A percentile compares a stretch with the other conserved stretches of the same genome.
Conservation (phyloP, 1,140 invertebrate genomes). For the Pseudomyrmex pallidus region DNA sequence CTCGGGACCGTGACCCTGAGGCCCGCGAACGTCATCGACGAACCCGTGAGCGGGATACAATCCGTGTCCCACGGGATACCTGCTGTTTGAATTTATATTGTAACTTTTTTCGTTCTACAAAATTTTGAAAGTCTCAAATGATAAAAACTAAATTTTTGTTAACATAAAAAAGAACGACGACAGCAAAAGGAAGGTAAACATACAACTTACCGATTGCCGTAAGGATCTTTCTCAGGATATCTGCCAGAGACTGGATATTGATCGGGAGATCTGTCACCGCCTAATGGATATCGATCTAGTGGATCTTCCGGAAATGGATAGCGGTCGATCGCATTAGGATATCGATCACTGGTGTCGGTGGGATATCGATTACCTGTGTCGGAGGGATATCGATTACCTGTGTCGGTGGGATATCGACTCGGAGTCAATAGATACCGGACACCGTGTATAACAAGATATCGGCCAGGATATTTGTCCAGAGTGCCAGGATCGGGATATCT, state of each 20-base stretch:
- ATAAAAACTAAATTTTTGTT: not conserved
- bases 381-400: slow-evolving; percentile 74
- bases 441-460: slow-evolving; percentile 79
- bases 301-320: slow-evolving; percentile 79
- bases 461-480: slow-evolving; percentile 80
- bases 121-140: too few relatives aligned
- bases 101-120: not conserved
- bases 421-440: slow-evolving; percentile 78
- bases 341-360: slow-evolving; percentile 68
- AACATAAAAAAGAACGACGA: too few relatives aligned
- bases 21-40: slow-evolving; percentile 70
- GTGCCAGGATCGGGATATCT: slow-evolving; percentile 82
- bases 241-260: slow-evolving; percentile 81
- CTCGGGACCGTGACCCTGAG: slow-evolving; percentile 64
- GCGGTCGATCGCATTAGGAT: slow-evolving; percentile 74
- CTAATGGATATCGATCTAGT: slow-evolving; percentile 77
- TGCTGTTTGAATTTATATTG: slow-evolving; percentile 38
- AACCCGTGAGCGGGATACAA: slow-evolving; percentile 60
- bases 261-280: slow-evolving; percentile 73
- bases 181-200: too few relatives aligned
- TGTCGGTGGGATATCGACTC: slow-evolving; percentile 57
- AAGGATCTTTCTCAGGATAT: slow-evolving; percentile 74
- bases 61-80: slow-evolving; percentile 65
- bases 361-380: slow-evolving; percentile 75
- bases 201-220: slow-evolving; percentile 67